Conservation (phyloP, 1,140 invertebrate species). For the Nylanderia fulva region DNA sequence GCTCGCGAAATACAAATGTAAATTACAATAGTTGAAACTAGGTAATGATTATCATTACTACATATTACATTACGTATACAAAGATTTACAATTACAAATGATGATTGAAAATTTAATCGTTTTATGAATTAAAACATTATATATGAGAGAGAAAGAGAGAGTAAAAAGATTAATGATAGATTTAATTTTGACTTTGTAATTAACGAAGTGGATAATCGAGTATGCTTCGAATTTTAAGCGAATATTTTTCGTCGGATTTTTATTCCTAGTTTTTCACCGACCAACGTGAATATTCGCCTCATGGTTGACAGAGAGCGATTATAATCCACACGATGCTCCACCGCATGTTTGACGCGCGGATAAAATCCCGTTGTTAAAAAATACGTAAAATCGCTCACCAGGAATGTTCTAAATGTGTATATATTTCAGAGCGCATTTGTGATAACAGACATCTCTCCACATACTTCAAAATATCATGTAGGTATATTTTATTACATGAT, state of each 20-base stretch:
- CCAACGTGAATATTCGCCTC: conserved; percentile 69
- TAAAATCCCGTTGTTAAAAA: conserved; percentile 57
- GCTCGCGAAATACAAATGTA: conserved; percentile 16
- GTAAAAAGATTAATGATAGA: conserved; percentile 42
- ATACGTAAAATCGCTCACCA: conserved; percentile 38
- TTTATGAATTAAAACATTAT: conserved; percentile 2
- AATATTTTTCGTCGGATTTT: conserved; percentile 48
- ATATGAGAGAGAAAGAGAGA: background rate
- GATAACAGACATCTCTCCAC: background rate
- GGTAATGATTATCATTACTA: conserved; percentile 28
- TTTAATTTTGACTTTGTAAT: conserved; percentile 49
- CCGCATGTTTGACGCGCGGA: conserved; percentile 60
- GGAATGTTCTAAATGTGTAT: conserved; percentile 6
- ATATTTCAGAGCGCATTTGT: background rate
- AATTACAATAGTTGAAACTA: conserved; percentile 34
- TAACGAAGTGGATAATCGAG: conserved; percentile 29
- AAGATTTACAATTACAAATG: background rate
- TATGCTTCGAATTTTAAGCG: conserved; percentile 25
- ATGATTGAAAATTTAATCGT: background rate
- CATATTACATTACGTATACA: conserved; percentile 18
- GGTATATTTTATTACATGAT: conserved; percentile 20
- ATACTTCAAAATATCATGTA: conserved; percentile 18
- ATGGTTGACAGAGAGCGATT: conserved; percentile 62
- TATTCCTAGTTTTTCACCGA: conserved; percentile 27
- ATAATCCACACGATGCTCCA: conserved; percentile 66